Evolutionary conservation across 2,797 vertebrate species (phyloP), one percentile per base, ranked within the genome.

Genomic region (Danio aesculapii): DNA sequence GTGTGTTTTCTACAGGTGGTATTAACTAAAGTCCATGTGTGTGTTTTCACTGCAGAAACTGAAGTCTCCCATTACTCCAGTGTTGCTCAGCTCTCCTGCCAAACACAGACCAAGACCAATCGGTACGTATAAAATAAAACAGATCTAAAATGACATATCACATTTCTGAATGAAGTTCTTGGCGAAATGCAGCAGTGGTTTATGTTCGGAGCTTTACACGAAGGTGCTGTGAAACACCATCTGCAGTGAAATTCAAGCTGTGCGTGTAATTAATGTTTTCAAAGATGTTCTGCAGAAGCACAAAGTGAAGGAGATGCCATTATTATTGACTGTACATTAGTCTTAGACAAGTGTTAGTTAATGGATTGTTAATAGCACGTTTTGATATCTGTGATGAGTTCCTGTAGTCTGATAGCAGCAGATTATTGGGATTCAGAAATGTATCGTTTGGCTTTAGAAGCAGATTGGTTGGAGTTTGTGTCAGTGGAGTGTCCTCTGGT

Each of bases 41-140:
- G 47, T 78, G 83, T 75, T 79, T 81, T 87, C 57, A 5, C 84
- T 94, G 92, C 81, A 94, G 64, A 95, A 92, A 87, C 53, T 94
- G 83, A 95, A 93, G 83, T 90, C 92, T 75, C 86, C 94, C 49
- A 93, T 94, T 63, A 93, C 94, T 53, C 94, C 94, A 55, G 91
- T 88, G 6, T 82, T 94, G 72, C 82, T 82, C 76, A 89, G 79
- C 73, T 85, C 52, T 81, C 80, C 59, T 73, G 67, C 62, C 17
- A 72, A 81, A 52, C 41, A 73, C 43, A 76, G 81, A 46, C 77
- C 75, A 55, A 67, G 52, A 43, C 30, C 46, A 21, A 81, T 75
- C 7, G 91, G 92, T 95, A 86, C 0, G 90, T 81, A 69, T 19
- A 55, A 12, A 43, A 12, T 4, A 44, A 72, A 19, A 19, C 16